Evolutionary conservation across 2,888 invertebrate species (phyloP), one percentile per base, ranked within the genome.

Genomic region (Lysandra bellargus): DNA sequence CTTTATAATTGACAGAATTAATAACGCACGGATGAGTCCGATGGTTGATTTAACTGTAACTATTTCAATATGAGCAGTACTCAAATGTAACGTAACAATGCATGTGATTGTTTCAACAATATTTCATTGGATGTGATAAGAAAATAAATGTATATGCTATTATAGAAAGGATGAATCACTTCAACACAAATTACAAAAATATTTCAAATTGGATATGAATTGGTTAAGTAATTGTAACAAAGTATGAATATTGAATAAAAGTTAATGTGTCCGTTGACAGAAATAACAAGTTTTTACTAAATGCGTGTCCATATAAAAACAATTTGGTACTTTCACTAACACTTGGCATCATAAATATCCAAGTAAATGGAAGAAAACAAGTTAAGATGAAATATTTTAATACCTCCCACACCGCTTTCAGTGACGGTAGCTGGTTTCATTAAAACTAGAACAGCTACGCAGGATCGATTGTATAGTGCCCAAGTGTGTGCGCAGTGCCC

Each of bases 1-100:
- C 69, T 69, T 33, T 37, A 69, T 69, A 69, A 69, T 69, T 69
- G 14, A 37, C 69, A 37, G 5, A 14, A 69, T 69, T 37, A 69
- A 69, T 69, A 69, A 69, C 33, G 33, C 14, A 69, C 14, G 12
- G 14, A 69, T 69, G 14, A 69, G 4, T 14, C 69, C 33, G 14
- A 69, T 37, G 14, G 12, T 30, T 30, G 30, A 64, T 30, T 30
- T 23, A 12, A 64, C 64, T 9, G 3, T 64, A 9, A 9, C 44
- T 9, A 44, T 44, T 44, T 9, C 1, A 7, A 44, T 9, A 44
- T 9, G 44, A 44, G 7, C 44, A 9, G 6, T 5, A 40, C 40
- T 37, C 4, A 9, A 9, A 9, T 49, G 9, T 49, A 12, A 14
- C 12, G 12, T 53, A 12, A 2, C 14, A 53, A 12, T 53, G 53